A percentile compares a stretch with the other conserved stretches of the same genome.
phyloP scores from a whole-genome alignment of 2,113 vertebrate genomes.

The Paradoxurus hermaphroditus region DNA sequence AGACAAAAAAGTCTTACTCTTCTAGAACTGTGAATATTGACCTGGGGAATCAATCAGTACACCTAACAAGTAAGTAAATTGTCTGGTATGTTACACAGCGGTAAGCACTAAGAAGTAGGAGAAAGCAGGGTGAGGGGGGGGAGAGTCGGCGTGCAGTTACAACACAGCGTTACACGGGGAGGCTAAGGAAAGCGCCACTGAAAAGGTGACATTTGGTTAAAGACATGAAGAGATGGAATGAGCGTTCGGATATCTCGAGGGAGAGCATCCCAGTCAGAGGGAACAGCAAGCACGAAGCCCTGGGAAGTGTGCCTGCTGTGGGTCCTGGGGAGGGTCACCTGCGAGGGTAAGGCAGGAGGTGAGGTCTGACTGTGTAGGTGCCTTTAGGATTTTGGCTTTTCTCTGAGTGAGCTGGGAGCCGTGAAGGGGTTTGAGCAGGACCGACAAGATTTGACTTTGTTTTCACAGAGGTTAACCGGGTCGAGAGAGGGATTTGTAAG shows the following conservation, averaged over 20 bases:
- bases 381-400: neutral
- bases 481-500: neutral
- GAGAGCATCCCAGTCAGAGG: neutral
- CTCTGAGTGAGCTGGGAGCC: neutral
- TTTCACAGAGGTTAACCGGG: neutral
- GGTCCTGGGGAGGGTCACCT: neutral
- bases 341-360: neutral
- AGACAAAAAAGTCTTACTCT: neutral
- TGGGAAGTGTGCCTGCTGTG: neutral
- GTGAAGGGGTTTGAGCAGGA: neutral
- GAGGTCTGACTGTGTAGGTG: neutral
- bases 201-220: neutral
- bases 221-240: neutral
- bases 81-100: neutral
- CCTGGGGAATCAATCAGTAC: neutral
- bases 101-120: neutral
- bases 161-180: neutral
- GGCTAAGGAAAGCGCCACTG: neutral
- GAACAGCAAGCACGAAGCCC: neutral
- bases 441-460: neutral
- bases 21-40: neutral
- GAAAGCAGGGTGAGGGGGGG: neutral
- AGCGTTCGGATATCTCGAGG: neutral
- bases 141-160: accelerated
- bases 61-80: neutral